These are phyloP conservation scores for Luffia ferchaultella DNA, from an alignment of 2,888 invertebrate genomes.

Conservation along the genomic window DNA sequence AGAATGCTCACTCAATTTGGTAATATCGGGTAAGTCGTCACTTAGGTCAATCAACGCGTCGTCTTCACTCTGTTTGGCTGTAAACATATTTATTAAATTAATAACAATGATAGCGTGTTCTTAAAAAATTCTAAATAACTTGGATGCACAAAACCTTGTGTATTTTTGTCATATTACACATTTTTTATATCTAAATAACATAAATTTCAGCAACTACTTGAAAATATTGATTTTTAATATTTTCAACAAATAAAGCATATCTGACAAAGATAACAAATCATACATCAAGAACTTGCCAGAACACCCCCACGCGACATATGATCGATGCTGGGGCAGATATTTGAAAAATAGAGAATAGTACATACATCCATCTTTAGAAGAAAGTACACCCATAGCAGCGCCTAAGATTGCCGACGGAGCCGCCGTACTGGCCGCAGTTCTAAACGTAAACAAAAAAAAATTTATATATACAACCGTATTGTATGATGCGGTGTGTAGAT, in stretches of 20 bases:
- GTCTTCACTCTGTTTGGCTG: conserved; percentile 60
- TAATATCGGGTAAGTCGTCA: conserved; percentile 66
- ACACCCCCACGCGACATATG: no score
- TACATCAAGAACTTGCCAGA: no score
- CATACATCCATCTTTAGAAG: conserved; percentile 38
- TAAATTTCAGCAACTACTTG: no score
- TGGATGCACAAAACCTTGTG: no score
- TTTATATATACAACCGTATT: no score
- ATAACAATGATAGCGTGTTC: background rate
- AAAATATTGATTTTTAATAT: no score
- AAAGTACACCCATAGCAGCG: conserved; percentile 75
- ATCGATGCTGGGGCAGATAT: no score
- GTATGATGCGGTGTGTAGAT: no score
- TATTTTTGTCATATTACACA: no score
- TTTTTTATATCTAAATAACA: no score
- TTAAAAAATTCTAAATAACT: background rate
- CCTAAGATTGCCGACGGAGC: conserved; percentile 76
- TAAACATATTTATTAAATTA: conserved; percentile 16
- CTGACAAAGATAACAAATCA: no score
- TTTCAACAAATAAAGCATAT: no score
- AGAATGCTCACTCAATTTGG: conserved; percentile 41
- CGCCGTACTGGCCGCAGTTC: conserved; percentile 45
- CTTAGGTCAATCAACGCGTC: conserved; percentile 83
- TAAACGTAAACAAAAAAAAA: conserved; percentile 15
- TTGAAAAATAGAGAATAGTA: conserved; percentile 9